Percentiles rank a stretch among this genome's conserved stretches.
Evolutionary conservation across 2,888 invertebrate species (phyloP).

Genomic region (Xestia ashworthii): DNA sequence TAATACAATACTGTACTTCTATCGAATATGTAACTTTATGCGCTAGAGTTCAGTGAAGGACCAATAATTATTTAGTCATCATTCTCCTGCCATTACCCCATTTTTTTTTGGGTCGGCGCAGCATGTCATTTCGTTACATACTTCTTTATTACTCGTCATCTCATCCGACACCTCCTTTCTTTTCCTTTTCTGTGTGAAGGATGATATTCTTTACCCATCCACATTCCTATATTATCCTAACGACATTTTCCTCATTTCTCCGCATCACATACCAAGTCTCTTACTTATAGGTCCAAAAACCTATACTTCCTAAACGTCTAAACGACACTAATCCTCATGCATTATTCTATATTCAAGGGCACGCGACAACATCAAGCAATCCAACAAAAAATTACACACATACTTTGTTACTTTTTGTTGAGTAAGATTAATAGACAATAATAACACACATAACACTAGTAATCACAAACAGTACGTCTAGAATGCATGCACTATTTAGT

Average conservation of each 20-base stretch:
- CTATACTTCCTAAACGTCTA: not conserved
- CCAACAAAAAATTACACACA: conserved; percentile 20
- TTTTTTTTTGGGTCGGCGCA: too few species aligned
- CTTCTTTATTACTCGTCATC: too few species aligned
- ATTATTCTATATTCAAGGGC: conserved; percentile 42
- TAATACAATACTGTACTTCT: not conserved
- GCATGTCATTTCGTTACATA: too few species aligned
- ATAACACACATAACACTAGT: conserved; percentile 25
- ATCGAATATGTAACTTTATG: not conserved
- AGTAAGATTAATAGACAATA: conserved; percentile 18
- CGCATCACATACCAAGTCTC: not conserved
- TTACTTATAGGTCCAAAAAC: not conserved
- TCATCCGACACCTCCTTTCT: too few species aligned
- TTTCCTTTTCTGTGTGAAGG: too few species aligned
- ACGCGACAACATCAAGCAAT: not conserved
- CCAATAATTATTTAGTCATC: too few species aligned
- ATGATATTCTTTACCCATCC: too few species aligned
- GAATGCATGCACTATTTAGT: conserved; percentile 48
- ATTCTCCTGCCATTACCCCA: too few species aligned
- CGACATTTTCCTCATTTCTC: too few species aligned
- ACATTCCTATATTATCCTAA: too few species aligned
- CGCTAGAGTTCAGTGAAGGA: too few species aligned
- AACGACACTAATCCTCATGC: not conserved
- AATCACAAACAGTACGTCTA: conserved; percentile 25
- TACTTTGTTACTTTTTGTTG: conserved; percentile 9